Evolutionary conservation across 2,113 vertebrate species (phyloP).

Genomic region (Nibea albiflora): DNA sequence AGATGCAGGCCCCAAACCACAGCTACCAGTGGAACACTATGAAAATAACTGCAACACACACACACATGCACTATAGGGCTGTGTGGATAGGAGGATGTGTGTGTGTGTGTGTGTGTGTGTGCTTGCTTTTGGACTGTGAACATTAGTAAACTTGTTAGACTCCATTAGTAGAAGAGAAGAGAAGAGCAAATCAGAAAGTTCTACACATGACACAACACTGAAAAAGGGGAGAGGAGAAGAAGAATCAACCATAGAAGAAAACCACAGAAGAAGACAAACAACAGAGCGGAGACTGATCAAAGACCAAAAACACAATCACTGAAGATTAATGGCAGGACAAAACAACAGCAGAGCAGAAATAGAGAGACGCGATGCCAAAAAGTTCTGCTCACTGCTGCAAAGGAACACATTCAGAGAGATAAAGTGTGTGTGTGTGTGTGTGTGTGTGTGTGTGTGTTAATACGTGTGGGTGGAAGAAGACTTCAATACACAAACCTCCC

Average conservation of each 20-base stretch:
- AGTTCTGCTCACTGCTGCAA: background rate
- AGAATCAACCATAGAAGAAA: background rate
- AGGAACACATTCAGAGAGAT: background rate
- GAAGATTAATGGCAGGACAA: background rate
- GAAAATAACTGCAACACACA: conserved; percentile 70
- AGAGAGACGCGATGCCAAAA: background rate
- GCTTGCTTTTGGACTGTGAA: conserved; percentile 30
- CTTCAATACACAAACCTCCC: conserved; percentile 30
- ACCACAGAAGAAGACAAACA: background rate
- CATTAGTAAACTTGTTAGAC: conserved; percentile 17
- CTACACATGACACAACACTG: background rate
- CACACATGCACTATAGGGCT: conserved; percentile 13
- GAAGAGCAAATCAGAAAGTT: background rate
- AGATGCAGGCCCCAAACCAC: conserved; percentile 74
- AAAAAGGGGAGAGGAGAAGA: background rate
- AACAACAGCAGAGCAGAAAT: background rate
- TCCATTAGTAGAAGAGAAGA: conserved; percentile 20
- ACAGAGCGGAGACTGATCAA: background rate
- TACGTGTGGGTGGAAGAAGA: background rate
- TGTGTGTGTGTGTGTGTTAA: background rate
- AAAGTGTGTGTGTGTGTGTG: conserved; percentile 6
- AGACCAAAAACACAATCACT: background rate
- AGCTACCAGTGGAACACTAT: conserved; percentile 71
- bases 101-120: conserved; percentile 1
- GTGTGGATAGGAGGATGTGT: conserved; percentile 19